Conservation (phyloP, 2,888 invertebrate genomes). For the Drosophila crucigera region DNA sequence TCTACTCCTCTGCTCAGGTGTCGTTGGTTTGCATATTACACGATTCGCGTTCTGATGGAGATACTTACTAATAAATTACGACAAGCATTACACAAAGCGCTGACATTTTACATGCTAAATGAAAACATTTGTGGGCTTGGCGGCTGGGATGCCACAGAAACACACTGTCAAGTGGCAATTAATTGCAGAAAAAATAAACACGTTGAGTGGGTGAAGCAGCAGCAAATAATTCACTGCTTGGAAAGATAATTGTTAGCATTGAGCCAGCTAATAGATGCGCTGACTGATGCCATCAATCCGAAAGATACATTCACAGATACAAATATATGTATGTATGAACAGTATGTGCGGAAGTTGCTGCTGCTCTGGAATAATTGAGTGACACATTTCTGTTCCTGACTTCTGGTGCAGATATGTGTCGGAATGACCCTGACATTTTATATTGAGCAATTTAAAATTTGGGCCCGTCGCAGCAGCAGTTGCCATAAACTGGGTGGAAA, state of each 20-base stretch:
- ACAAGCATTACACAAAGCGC: constrained; percentile 60
- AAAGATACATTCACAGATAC: constrained; percentile 15
- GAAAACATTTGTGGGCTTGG: constrained; percentile 76
- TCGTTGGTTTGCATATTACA: constrained; percentile 31
- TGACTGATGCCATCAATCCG: constrained; percentile 66
- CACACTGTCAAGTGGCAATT: constrained; percentile 56
- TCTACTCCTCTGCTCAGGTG: constrained; percentile 37
- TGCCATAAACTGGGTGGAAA: constrained; percentile 79
- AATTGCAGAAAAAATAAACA: constrained; percentile 52
- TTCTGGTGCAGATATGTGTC: neutral
- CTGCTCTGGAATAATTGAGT: constrained; percentile 40
- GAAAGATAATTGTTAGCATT: constrained; percentile 27
- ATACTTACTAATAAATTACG: constrained; percentile 53
- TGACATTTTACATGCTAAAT: constrained; percentile 76
- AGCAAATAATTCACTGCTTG: constrained; percentile 22
- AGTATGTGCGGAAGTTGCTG: constrained; percentile 36
- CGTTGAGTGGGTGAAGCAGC: constrained; percentile 63
- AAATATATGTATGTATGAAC: neutral
- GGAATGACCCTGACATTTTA: constrained; percentile 81
- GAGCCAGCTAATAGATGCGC: constrained; percentile 55
- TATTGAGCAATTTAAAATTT: constrained; percentile 37
- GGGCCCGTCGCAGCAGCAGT: constrained; percentile 44
- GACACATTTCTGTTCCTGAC: constrained; percentile 57
- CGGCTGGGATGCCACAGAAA: constrained; percentile 36
- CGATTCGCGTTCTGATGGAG: constrained; percentile 24